Conservation (phyloP, 2,888 invertebrate genomes). For the Colletes collaris region DNA sequence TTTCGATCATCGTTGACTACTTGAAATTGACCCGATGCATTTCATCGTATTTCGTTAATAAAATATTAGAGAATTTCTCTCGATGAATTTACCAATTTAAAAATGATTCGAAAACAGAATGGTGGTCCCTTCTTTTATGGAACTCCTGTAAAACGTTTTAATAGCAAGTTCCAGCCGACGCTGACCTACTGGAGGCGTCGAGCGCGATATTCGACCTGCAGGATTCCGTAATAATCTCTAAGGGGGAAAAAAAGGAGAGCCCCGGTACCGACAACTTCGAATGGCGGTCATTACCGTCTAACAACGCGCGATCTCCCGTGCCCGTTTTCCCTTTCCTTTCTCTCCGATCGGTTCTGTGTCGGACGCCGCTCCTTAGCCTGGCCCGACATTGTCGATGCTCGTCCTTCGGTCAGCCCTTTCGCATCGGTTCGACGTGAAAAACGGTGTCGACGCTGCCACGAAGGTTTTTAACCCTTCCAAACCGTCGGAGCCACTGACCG, state of each 20-base stretch:
- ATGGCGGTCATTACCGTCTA: slow-evolving; percentile 59
- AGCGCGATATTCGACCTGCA: slow-evolving; percentile 33
- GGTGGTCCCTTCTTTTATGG: too few relatives aligned
- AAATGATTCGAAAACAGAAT: too few relatives aligned
- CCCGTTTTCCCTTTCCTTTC: slow-evolving; percentile 34
- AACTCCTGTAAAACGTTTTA: too few relatives aligned
- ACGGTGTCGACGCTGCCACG: not conserved
- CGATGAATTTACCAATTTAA: too few relatives aligned
- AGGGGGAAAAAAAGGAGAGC: slow-evolving; percentile 31
- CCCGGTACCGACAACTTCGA: slow-evolving; percentile 36
- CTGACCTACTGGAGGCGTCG: slow-evolving; percentile 15
- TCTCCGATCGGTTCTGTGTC: not conserved
- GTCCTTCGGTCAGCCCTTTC: slow-evolving; percentile 35
- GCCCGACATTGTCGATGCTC: slow-evolving; percentile 5
- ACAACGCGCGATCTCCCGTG: slow-evolving; percentile 41
- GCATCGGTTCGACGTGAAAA: not conserved
- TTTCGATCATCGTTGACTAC: too few relatives aligned
- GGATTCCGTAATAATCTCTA: slow-evolving; percentile 41
- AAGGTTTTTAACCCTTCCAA: too few relatives aligned
- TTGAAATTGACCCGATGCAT: too few relatives aligned
- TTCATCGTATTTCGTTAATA: too few relatives aligned
- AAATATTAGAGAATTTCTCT: too few relatives aligned
- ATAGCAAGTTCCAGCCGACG: not conserved
- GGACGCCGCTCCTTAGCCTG: slow-evolving; percentile 29
- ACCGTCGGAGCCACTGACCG: too few relatives aligned